Evolutionary conservation across 2,113 vertebrate genomes (phyloP).

Genomic region (Pelvicachromis taeniatus): DNA sequence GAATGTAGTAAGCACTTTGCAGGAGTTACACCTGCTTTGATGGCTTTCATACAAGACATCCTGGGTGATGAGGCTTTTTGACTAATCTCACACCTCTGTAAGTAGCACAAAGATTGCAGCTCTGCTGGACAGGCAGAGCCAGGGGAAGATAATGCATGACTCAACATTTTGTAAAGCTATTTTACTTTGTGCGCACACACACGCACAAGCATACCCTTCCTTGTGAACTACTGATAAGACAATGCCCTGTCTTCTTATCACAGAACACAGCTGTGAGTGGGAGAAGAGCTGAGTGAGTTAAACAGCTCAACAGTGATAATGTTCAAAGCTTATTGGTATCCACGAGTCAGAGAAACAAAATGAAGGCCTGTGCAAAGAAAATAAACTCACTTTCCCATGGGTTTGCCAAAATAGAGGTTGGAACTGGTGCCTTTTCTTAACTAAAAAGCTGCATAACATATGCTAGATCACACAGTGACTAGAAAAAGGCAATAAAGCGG

Average conservation of each 20-base stretch:
- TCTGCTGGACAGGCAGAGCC: background rate
- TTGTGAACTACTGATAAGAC: slow-evolving; percentile 45
- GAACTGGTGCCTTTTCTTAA: background rate
- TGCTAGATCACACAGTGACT: background rate
- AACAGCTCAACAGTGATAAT: slow-evolving; percentile 10
- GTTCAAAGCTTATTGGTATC: background rate
- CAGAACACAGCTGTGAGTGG: slow-evolving; percentile 36
- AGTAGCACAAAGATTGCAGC: background rate
- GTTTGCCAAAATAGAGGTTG: background rate
- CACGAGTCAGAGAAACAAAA: background rate
- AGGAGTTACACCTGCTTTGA: slow-evolving; percentile 1
- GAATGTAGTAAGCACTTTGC: background rate
- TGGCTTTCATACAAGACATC: background rate
- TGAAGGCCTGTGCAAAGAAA: background rate
- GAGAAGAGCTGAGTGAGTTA: slow-evolving; percentile 17
- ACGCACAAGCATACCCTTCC: slow-evolving; percentile 32
- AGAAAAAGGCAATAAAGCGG: background rate
- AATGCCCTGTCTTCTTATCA: slow-evolving; percentile 48
- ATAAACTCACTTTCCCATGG: background rate
- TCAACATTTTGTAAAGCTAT: slow-evolving; percentile 22
- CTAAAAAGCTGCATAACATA: background rate
- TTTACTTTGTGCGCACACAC: background rate
- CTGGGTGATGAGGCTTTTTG: background rate
- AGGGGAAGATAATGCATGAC: slow-evolving; percentile 15
- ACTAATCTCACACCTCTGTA: background rate